Base-by-base conservation (phyloP, 2,113 vertebrate genomes). In the Gracilinanus agilis region DNA sequence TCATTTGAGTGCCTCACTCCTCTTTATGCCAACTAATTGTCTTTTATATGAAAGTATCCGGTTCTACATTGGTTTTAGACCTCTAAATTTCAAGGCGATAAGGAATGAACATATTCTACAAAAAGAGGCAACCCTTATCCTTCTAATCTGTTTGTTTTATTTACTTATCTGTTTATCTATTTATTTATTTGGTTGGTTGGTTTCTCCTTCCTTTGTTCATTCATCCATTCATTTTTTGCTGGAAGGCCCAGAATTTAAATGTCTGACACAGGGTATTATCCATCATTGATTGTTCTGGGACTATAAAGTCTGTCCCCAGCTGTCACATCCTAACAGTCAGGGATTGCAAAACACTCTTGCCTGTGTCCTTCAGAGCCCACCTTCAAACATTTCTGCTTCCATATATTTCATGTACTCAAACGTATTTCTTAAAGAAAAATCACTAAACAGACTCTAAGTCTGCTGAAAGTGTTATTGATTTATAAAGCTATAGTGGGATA, bases 211-310 rank as follows among this genome's bases (percentile, higher is more conserved):
- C 19, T 83, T 83, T 83, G 67, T 83, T 83, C 67, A 83, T 40
- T 83, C 67, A 83, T 83, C 67, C 91, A 23, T 75, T 24, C 67
- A 25, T 56, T 92, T 91, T 49, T 67, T 94, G 58, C 94, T 83
- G 24, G 21, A 90, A 90, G 3, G 2, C n/a, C 23, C 75, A 90
- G 61, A 19, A 83, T 49, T 90, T 34, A 93, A 90, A 94, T 90
- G 67, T 89, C 53, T 9, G 27, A 58, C 54, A 56, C 49, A 83
- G 67, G 67, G 19, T 7, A 40, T 83, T 83, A 83, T 83, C 49
- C 89, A 93, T 8, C 44, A 53, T n/a, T 44, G 16, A 44, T 44
- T 92, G 24, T 92, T 90, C 58, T 88, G 90, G 55, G 67, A 93
- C 88, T 44, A 7, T 49, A 2, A 92, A 75, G 7, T 12, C 75